phyloP scores from a whole-genome alignment of 2,113 vertebrate species.

The Pseudonaja textilis region DNA sequence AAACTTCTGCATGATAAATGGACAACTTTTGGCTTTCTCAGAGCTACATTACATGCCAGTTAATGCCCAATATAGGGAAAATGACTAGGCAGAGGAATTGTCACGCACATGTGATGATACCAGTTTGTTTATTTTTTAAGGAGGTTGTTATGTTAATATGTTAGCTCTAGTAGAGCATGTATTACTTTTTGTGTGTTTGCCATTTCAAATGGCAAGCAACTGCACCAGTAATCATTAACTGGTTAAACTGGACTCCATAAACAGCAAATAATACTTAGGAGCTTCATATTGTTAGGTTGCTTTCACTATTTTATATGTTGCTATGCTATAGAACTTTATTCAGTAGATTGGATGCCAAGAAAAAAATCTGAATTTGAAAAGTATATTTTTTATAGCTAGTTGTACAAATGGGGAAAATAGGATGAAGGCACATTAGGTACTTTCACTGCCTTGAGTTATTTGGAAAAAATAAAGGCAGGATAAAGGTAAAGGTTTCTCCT shows the following conservation, averaged over 20 bases:
- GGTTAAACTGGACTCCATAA: neutral
- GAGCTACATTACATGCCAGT: neutral
- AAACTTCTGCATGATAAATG: neutral
- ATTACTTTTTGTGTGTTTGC: neutral
- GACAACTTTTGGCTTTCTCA: neutral
- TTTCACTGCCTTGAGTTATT: neutral
- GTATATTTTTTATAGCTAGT: neutral
- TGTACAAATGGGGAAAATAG: neutral
- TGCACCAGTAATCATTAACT: neutral
- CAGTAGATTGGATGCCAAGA: neutral
- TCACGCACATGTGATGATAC: neutral
- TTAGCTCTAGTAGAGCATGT: neutral
- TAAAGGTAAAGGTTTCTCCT: neutral
- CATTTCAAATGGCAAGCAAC: neutral
- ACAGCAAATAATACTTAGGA: neutral
- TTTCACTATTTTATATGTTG: neutral
- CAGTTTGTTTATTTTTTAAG: neutral
- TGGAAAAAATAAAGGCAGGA: neutral
- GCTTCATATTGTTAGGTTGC: neutral
- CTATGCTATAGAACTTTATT: neutral
- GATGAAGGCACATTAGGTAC: neutral
- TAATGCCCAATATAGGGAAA: neutral
- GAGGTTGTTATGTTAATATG: neutral
- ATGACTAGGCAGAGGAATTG: neutral
- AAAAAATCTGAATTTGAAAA: neutral